Evolutionary conservation across 2,888 invertebrate species (phyloP).

Genomic region (Parnassius smintheus): DNA sequence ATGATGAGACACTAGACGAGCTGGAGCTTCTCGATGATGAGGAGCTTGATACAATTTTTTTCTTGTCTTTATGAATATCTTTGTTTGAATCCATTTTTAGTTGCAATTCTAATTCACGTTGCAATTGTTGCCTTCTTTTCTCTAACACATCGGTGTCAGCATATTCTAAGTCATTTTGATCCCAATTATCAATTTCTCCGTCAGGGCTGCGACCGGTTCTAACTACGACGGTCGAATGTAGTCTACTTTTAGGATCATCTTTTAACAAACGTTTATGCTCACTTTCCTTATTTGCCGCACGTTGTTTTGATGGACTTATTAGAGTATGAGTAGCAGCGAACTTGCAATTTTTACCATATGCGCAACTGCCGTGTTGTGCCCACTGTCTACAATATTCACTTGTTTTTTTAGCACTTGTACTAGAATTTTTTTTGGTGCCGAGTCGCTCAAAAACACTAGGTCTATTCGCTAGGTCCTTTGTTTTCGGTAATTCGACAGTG

Average conservation of each 20-base stretch:
- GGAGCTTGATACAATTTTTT: constrained; percentile 84
- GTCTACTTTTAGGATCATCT: constrained; percentile 84
- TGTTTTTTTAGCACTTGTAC: constrained; percentile 77
- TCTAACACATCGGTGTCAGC: constrained; percentile 90
- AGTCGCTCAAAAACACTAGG: constrained; percentile 92
- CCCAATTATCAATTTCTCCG: constrained; percentile 87
- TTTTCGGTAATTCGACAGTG: constrained; percentile 87
- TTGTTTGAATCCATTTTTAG: constrained; percentile 87
- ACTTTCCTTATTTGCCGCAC: constrained; percentile 84
- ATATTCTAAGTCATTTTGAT: constrained; percentile 89
- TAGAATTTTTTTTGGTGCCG: constrained; percentile 86
- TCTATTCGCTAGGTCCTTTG: constrained; percentile 83
- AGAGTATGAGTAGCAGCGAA: constrained; percentile 87
- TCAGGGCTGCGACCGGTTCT: constrained; percentile 82
- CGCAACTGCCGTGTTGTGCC: constrained; percentile 89
- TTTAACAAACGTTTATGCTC: constrained; percentile 76
- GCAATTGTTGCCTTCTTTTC: constrained; percentile 86
- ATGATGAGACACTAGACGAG: constrained; percentile 83
- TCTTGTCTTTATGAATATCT: constrained; percentile 85
- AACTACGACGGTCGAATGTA: constrained; percentile 84
- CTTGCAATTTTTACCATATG: constrained; percentile 89
- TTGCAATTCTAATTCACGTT: constrained; percentile 89
- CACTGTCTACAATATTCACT: constrained; percentile 88
- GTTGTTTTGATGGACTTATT: constrained; percentile 88
- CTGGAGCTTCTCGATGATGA: constrained; percentile 85